Evolutionary conservation across 2,113 vertebrate genomes (phyloP).

Genomic region (Tamias sibiricus): DNA sequence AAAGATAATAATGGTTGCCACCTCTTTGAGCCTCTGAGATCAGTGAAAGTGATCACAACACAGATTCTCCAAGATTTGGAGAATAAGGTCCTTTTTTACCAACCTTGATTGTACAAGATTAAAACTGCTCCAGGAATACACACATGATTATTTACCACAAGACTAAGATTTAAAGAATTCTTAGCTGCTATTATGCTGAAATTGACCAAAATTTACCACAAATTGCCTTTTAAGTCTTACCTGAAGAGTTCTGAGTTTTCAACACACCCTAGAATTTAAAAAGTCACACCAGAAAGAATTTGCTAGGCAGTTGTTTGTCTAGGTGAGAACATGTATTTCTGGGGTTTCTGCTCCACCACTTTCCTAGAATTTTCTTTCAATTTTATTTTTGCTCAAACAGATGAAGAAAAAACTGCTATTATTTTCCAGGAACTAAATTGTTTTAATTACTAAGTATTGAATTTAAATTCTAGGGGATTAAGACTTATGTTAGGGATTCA

Average conservation of each 20-base stretch:
- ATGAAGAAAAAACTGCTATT: background rate
- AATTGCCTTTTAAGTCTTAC: background rate
- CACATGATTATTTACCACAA: background rate
- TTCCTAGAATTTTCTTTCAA: background rate
- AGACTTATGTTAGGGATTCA: background rate
- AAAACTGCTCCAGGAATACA: background rate
- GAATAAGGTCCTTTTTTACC: background rate
- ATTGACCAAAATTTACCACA: background rate
- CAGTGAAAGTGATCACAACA: background rate
- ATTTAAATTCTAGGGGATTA: background rate
- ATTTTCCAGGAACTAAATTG: background rate
- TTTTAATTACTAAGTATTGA: background rate
- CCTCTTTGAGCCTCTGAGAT: background rate
- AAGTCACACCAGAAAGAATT: background rate
- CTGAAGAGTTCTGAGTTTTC: background rate
- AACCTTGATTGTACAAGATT: background rate
- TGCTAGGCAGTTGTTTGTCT: background rate
- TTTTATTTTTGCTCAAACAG: background rate
- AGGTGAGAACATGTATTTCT: background rate
- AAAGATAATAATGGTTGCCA: background rate
- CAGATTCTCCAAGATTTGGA: background rate
- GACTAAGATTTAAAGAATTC: background rate
- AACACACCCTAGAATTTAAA: background rate
- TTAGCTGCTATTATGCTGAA: background rate
- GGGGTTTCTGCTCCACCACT: accelerated